Conservation (phyloP, 2,888 invertebrate genomes). For the Diarsia mendica region DNA sequence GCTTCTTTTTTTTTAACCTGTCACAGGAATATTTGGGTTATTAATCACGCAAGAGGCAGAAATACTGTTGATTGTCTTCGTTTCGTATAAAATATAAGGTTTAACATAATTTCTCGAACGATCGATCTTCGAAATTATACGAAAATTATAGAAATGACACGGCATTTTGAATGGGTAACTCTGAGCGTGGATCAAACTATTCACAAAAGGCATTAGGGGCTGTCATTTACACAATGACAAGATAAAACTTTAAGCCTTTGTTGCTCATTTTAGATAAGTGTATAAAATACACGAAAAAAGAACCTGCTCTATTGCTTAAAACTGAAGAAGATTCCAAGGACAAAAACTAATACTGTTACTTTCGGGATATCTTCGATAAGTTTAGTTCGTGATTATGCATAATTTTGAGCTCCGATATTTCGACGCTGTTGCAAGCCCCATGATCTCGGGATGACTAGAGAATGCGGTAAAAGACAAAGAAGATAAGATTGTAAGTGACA, state of each 20-base stretch:
- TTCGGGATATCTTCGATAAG: no score
- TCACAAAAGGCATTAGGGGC: slow-evolving; percentile 20
- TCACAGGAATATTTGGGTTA: slow-evolving; percentile 76
- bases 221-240: slow-evolving; percentile 29
- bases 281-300: neutral
- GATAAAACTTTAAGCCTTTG: slow-evolving; percentile 26
- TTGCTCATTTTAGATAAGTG: neutral
- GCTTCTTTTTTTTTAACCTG: slow-evolving; percentile 78
- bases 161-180: slow-evolving; percentile 30
- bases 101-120: slow-evolving; percentile 35
- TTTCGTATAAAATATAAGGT: slow-evolving; percentile 41
- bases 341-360: no score
- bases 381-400: no score
- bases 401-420: no score
- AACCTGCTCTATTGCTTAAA: neutral
- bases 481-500: no score
- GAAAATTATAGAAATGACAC: slow-evolving; percentile 28
- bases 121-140: slow-evolving; percentile 29
- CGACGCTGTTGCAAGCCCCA: no score
- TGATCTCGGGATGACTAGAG: no score
- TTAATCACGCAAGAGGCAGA: slow-evolving; percentile 77
- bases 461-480: no score
- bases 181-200: slow-evolving; percentile 34
- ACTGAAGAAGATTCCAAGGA: neutral
- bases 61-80: slow-evolving; percentile 55